Conservation (phyloP, 2,113 vertebrate species). For the Cyanoliseus patagonus region DNA sequence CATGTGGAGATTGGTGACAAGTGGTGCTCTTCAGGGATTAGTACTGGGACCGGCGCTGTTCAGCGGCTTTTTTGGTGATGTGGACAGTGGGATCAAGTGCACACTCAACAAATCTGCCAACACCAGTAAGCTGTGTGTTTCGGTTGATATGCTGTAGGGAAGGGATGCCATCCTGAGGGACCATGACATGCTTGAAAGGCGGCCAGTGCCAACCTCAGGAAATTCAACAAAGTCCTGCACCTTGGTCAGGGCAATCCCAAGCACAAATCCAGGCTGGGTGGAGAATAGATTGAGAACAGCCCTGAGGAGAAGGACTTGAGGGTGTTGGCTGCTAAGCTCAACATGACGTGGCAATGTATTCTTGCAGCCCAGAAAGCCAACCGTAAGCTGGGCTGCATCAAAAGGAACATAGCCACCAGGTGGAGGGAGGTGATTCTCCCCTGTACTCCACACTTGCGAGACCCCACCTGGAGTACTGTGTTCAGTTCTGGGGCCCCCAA, state of each 20-base stretch:
- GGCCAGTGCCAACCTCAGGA: neutral
- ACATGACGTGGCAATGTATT: neutral
- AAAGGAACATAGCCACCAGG: neutral
- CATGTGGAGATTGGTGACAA: neutral
- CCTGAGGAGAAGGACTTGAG: neutral
- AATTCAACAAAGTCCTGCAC: neutral
- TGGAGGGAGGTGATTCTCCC: neutral
- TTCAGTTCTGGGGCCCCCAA: neutral
- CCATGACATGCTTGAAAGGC: neutral
- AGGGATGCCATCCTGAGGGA: neutral
- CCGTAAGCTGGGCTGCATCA: neutral
- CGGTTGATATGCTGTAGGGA: rapidly evolving
- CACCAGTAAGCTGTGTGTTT: neutral
- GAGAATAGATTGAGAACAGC: neutral
- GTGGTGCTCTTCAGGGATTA: neutral
- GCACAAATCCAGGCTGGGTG: neutral
- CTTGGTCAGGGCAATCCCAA: neutral
- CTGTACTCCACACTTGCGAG: neutral
- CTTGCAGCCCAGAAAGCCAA: neutral
- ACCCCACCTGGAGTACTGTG: neutral
- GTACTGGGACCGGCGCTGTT: rapidly evolving
- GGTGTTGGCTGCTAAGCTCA: neutral
- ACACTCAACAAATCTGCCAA: neutral
- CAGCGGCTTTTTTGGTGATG: neutral
- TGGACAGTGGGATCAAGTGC: neutral